Percentiles rank a stretch among this genome's conserved stretches.
Evolutionary conservation across 2,888 invertebrate species (phyloP).

Genomic region (Agrochola litura): DNA sequence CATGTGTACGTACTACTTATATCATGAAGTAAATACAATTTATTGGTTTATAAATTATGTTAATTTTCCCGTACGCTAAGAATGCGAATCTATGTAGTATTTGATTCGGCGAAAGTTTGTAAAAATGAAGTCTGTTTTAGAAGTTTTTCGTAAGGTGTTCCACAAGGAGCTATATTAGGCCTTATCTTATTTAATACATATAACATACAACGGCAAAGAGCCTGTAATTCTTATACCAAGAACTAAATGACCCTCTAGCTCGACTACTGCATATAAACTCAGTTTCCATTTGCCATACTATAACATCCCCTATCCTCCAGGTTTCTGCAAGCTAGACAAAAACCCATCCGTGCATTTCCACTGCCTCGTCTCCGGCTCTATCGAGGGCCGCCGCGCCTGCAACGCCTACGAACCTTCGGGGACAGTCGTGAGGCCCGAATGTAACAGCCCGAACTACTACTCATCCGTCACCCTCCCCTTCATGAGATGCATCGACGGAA

Average conservation of each 20-base stretch:
- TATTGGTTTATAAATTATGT: no score
- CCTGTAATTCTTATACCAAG: background rate
- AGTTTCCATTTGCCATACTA: background rate
- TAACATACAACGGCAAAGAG: background rate
- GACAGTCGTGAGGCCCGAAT: constrained; percentile 72
- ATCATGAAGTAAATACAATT: background rate
- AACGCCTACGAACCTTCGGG: constrained; percentile 71
- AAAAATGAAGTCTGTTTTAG: background rate
- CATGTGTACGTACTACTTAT: background rate
- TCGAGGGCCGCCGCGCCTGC: constrained; percentile 71
- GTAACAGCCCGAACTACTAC: constrained; percentile 78
- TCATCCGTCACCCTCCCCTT: constrained; percentile 61
- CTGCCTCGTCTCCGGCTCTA: constrained; percentile 66
- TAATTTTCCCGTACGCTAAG: background rate
- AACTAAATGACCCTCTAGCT: background rate
- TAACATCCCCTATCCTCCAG: constrained; percentile 59
- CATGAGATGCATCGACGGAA: constrained; percentile 77
- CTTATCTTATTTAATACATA: background rate
- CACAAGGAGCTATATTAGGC: constrained; percentile 23
- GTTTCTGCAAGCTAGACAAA: constrained; percentile 72
- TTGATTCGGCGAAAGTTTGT: background rate
- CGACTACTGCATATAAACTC: background rate
- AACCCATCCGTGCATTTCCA: constrained; percentile 74
- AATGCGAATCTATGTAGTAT: background rate
- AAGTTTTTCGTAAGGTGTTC: background rate